phyloP scores from a whole-genome alignment of 2,797 vertebrate species.

The Borostomias antarcticus region DNA sequence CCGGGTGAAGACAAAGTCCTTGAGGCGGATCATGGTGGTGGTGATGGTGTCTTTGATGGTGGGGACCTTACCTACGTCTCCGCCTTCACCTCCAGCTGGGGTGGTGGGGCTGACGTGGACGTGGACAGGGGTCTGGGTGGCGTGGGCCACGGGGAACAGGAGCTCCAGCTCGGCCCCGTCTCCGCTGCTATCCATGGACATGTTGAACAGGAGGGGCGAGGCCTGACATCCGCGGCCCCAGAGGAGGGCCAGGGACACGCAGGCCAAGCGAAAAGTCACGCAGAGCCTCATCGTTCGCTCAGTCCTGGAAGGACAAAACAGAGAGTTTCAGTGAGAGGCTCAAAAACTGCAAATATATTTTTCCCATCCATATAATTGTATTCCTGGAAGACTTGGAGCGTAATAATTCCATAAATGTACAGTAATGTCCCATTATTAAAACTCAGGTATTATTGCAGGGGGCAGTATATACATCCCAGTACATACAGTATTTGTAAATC shows the following conservation, averaged over 20 bases:
- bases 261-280: constrained; percentile 48
- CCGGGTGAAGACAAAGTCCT: constrained; percentile 80
- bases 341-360: background rate
- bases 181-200: constrained; percentile 80
- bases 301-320: constrained; percentile 50
- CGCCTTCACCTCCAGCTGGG: background rate
- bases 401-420: too few species aligned
- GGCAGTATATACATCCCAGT: too few species aligned
- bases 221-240: constrained; percentile 53
- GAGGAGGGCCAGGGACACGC: constrained; percentile 63
- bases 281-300: constrained; percentile 62
- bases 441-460: too few species aligned
- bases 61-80: constrained; percentile 21
- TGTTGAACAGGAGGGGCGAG: constrained; percentile 70
- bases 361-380: too few species aligned
- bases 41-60: constrained; percentile 68
- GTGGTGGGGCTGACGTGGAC: background rate
- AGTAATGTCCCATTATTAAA: too few species aligned
- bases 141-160: constrained; percentile 67
- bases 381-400: too few species aligned
- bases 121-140: constrained; percentile 13
- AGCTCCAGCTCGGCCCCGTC: constrained; percentile 79
- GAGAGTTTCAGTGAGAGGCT: constrained; percentile 16
- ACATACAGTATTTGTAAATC: too few species aligned
- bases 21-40: constrained; percentile 82